Evolutionary conservation across 2,113 vertebrate species (phyloP), one percentile per base, ranked within the genome.

Genomic region (Hemiscyllium ocellatum): DNA sequence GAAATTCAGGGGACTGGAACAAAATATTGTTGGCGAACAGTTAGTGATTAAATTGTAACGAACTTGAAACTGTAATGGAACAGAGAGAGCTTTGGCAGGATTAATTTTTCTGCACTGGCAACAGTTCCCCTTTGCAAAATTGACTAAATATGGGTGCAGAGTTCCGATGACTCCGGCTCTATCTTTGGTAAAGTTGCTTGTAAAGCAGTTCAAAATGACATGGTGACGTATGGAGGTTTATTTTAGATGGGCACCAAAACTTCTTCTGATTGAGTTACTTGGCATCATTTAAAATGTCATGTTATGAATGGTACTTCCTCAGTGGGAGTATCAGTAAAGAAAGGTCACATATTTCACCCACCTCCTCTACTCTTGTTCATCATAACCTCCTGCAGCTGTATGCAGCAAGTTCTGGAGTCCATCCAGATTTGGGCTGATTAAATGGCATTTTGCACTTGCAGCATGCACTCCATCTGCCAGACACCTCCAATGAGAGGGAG

Each of bases 221-320:
- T 17, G 29, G 4, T 91, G 89, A n/a, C 26, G 3, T n/a, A 5
- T 4, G 5, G 56, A 65, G 29, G 33, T 29, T 47, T 91, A 91
- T 91, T 91, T 91, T 91, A 20, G 89, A 61, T 65, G 52, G 52
- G 52, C 86, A 90, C 86, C 19, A 52, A 56, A 90, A 13, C 61
- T 52, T n/a, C 50, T 65, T 22, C 6, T 47, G 37, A 42, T 83
- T 37, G 15, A 7, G 37, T 83, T 61, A 37, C 89, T 90, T 91
- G 89, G 89, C 89, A 65, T 91, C 52, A 90, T n/a, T 65, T 66
- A 66, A 66, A 91, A 91, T 91, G 61, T 91, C 89, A 91, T 20
- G n/a, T 66, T 91, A 7, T 0, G 33, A 20, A n/a, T n/a, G 17
- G 89, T 61, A 2, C 61, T 37, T 37, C 33, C 89, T 91, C 89